Percentiles rank a stretch among this genome's conserved stretches.
Conservation (phyloP, 2,797 vertebrate species). For the Gallinago solitaria region DNA sequence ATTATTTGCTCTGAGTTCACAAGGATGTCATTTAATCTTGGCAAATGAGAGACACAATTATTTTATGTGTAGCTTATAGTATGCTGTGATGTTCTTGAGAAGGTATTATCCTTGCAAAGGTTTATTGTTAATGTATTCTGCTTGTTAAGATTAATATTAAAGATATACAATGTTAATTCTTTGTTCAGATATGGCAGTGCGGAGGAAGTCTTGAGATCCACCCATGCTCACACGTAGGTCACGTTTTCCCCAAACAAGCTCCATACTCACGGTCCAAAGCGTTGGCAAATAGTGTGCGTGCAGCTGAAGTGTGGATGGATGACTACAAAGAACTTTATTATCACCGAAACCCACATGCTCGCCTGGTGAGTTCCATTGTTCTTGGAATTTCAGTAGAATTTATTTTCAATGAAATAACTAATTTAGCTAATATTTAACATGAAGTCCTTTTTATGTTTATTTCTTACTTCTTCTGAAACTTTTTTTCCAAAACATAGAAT, state of each 20-base stretch:
- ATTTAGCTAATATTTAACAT: background rate
- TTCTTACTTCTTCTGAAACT: background rate
- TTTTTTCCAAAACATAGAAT: background rate
- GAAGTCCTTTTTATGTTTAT: background rate
- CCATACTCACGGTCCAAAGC: constrained; percentile 88
- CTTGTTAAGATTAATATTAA: background rate
- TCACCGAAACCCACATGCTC: constrained; percentile 88
- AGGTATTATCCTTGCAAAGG: background rate
- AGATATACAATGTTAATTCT: background rate
- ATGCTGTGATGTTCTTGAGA: background rate
- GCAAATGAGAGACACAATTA: background rate
- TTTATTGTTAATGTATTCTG: background rate
- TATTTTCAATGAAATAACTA: background rate
- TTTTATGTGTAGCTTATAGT: background rate
- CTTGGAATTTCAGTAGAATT: background rate
- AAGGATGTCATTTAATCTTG: background rate
- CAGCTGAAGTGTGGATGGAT: constrained; percentile 92
- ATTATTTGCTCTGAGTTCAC: background rate
- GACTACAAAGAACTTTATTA: constrained; percentile 88
- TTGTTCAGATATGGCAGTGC: constrained; percentile 93
- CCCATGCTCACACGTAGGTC: constrained; percentile 92
- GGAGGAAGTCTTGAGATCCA: constrained; percentile 93
- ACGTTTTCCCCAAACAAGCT: constrained; percentile 88
- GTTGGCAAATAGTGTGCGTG: constrained; percentile 87
- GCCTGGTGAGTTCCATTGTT: constrained; percentile 81